Conservation (phyloP, 2,797 vertebrate species). For the Notamacropus eugenii region DNA sequence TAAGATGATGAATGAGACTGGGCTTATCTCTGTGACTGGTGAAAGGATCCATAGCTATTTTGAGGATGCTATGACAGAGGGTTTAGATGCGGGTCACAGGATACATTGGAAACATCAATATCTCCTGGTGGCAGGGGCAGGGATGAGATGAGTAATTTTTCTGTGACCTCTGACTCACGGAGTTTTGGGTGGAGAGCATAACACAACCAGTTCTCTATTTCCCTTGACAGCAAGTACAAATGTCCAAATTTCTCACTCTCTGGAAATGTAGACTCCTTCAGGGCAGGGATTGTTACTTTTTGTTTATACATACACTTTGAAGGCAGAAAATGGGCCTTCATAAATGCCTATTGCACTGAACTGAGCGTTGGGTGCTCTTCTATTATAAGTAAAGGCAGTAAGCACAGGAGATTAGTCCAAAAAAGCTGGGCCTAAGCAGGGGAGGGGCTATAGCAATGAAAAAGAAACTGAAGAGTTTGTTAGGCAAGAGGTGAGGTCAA, state of each 20-base stretch:
- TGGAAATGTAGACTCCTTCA: background rate
- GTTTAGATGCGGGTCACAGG: background rate
- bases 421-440: background rate
- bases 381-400: background rate
- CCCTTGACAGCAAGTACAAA: background rate
- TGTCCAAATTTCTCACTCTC: background rate
- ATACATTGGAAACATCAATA: background rate
- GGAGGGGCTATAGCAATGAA: background rate
- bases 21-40: background rate
- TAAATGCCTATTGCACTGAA: background rate
- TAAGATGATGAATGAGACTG: background rate
- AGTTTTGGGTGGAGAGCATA: background rate
- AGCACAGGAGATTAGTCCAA: background rate
- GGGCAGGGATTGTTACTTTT: background rate
- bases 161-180: background rate
- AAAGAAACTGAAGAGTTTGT: constrained; percentile 11
- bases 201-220: background rate
- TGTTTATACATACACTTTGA: background rate
- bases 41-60: background rate
- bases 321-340: background rate
- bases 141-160: background rate
- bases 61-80: background rate
- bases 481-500: constrained; percentile 3
- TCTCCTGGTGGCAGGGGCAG: background rate
- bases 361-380: background rate